Evolutionary conservation across 1,140 invertebrate species (phyloP).

Genomic region (Stegodyphus mimosarum): DNA sequence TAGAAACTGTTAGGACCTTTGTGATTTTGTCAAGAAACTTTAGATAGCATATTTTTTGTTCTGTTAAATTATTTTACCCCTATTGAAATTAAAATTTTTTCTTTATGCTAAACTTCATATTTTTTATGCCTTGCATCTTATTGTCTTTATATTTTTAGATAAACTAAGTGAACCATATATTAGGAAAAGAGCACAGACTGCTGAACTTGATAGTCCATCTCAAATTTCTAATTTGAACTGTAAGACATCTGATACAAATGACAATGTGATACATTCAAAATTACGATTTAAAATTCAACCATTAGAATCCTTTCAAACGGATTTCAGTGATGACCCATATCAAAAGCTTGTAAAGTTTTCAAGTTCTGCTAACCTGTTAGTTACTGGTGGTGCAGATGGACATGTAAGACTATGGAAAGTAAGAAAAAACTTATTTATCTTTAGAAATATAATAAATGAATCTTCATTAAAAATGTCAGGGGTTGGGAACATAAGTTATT

Average conservation of each 20-base stretch:
- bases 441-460: background rate
- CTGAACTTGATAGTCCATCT: too few species aligned
- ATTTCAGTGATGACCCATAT: constrained; percentile 77
- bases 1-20: too few species aligned
- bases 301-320: constrained; percentile 68
- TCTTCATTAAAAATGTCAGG: background rate
- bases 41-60: too few species aligned
- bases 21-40: background rate
- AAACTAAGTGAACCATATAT: too few species aligned
- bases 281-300: constrained; percentile 69
- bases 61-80: too few species aligned
- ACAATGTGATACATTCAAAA: constrained; percentile 38
- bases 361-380: constrained; percentile 80
- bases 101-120: too few species aligned
- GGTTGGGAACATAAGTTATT: background rate
- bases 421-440: background rate
- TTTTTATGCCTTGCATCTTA: too few species aligned
- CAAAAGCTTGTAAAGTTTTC: constrained; percentile 89
- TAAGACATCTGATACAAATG: constrained; percentile 40
- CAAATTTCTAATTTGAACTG: too few species aligned
- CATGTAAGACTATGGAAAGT: constrained; percentile 85
- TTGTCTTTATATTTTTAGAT: too few species aligned
- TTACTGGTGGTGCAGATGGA: constrained; percentile 91
- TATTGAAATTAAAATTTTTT: too few species aligned
- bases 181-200: too few species aligned